Conservation (phyloP, 1,140 invertebrate genomes). For the Drosophila grimshawi region DNA sequence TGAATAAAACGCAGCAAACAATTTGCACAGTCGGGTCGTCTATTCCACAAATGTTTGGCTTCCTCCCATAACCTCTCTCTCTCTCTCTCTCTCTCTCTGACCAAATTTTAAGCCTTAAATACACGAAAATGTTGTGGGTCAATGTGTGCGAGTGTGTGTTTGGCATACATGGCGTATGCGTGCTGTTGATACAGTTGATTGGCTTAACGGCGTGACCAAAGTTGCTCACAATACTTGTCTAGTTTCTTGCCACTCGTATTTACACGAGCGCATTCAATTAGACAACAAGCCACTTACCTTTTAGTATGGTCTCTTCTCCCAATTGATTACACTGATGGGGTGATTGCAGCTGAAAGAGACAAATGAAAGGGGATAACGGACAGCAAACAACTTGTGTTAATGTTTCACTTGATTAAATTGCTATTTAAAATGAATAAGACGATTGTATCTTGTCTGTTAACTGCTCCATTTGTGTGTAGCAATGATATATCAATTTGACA, state of each 20-base stretch:
- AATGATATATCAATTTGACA: neutral
- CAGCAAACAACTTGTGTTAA: conserved; percentile 3
- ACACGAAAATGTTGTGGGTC: conserved; percentile 45
- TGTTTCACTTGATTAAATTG: conserved; percentile 34
- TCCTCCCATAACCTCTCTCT: conserved; percentile 7
- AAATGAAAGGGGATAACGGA: conserved; percentile 7
- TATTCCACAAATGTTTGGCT: conserved; percentile 28
- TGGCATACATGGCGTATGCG: conserved; percentile 64
- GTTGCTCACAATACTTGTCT: conserved; percentile 68
- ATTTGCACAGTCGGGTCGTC: conserved; percentile 33
- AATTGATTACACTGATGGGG: conserved; percentile 9
- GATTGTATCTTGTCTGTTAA: neutral
- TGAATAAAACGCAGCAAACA: conserved; percentile 55
- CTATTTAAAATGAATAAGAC: neutral
- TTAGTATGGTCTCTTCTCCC: conserved; percentile 2
- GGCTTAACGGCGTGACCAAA: conserved; percentile 63
- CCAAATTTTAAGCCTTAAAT: conserved; percentile 69
- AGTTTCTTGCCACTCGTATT: conserved; percentile 46
- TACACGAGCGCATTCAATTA: conserved; percentile 54
- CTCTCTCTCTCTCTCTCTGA: conserved; percentile 30
- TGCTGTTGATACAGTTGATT: conserved; percentile 78
- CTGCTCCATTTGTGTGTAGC: neutral
- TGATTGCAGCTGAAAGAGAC: conserved; percentile 21
- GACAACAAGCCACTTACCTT: conserved; percentile 44
- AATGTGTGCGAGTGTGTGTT: conserved; percentile 28